A percentile compares a stretch with the other conserved stretches of the same genome.
Conservation (phyloP, 1,140 invertebrate genomes). For the Caenorhabditis briggsae region DNA sequence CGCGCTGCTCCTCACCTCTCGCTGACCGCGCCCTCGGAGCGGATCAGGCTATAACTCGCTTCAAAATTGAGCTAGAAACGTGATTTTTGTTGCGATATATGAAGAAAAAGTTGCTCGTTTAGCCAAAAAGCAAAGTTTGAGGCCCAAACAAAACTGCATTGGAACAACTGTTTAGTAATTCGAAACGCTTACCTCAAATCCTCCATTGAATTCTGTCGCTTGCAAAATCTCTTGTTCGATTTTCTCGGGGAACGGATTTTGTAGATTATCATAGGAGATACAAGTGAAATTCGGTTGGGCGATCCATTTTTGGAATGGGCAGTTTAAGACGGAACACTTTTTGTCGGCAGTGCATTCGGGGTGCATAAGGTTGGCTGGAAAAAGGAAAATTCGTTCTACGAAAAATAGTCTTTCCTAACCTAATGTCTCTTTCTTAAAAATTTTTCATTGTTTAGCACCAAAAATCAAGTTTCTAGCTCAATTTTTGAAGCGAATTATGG, state of each 20-base stretch:
- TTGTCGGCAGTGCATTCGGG: slow-evolving; percentile 66
- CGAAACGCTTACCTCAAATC: slow-evolving; percentile 69
- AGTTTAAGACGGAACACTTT: slow-evolving; percentile 72
- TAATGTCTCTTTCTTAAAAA: neutral
- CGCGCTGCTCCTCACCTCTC: too few species aligned
- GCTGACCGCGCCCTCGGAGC: too few species aligned
- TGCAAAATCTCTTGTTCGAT: slow-evolving; percentile 72
- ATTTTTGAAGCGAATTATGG: too few species aligned
- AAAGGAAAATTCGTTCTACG: too few species aligned
- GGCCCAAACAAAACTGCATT: slow-evolving; percentile 46
- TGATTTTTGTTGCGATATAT: too few species aligned
- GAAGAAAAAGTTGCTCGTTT: neutral
- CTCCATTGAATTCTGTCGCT: slow-evolving; percentile 67
- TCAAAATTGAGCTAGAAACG: too few species aligned
- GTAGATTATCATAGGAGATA: slow-evolving; percentile 67
- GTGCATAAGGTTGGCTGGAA: slow-evolving; percentile 74
- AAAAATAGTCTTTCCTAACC: neutral
- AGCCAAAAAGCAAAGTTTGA: neutral
- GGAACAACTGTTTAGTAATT: too few species aligned
- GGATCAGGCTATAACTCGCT: too few species aligned
- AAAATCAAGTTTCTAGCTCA: too few species aligned
- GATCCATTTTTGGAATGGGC: slow-evolving; percentile 72
- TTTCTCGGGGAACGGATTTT: slow-evolving; percentile 65
- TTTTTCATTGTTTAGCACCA: too few species aligned
- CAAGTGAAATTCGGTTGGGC: slow-evolving; percentile 68